Conservation (phyloP, 2,888 invertebrate species). For the Blera fallax region DNA sequence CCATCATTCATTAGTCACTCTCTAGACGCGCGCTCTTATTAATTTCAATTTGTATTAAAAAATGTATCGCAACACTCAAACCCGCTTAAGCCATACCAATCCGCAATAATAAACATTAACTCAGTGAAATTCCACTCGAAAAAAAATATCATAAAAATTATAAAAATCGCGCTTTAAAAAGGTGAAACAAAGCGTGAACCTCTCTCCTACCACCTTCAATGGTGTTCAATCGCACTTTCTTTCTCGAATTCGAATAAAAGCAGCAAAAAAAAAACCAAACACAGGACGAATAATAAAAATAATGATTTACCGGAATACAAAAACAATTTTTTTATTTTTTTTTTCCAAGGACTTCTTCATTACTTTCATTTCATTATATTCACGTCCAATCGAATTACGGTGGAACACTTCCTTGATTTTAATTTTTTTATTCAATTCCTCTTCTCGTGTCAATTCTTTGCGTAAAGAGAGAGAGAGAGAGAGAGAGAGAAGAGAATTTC, state of each 20-base stretch:
- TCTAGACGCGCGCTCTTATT: too few species aligned
- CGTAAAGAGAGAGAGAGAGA: too few species aligned
- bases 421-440: background rate
- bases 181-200: constrained; percentile 54
- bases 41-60: too few species aligned
- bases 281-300: background rate
- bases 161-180: constrained; percentile 32
- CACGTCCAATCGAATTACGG: constrained; percentile 37
- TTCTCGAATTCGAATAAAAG: constrained; percentile 6
- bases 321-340: too few species aligned
- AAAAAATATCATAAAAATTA: too few species aligned
- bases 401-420: background rate
- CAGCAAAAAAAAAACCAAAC: background rate
- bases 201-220: constrained; percentile 11
- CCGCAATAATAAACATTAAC: too few species aligned
- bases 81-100: too few species aligned
- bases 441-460: background rate
- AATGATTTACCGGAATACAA: constrained; percentile 48
- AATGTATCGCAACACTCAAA: too few species aligned
- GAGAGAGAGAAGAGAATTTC: background rate
- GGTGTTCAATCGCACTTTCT: constrained; percentile 37
- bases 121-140: background rate
- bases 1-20: too few species aligned
- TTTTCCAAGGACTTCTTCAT: constrained; percentile 50
- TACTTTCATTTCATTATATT: constrained; percentile 58